Evolutionary conservation across 2,113 vertebrate genomes (phyloP).

Genomic region (Phoxinus phoxinus): DNA sequence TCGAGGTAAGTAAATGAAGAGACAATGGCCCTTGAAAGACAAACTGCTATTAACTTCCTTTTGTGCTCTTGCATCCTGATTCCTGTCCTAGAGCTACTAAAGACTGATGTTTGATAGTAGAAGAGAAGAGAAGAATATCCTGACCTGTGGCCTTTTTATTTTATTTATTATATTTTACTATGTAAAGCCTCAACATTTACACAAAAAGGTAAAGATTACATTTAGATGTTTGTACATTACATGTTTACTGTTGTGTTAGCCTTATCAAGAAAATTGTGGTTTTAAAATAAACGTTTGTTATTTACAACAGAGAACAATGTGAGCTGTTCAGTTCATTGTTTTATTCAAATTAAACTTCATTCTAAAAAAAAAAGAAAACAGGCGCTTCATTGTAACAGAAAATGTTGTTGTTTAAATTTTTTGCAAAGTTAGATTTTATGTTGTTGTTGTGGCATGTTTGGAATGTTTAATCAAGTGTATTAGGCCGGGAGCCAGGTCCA

Average conservation of each 20-base stretch:
- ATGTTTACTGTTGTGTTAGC: not conserved
- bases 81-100: constrained; percentile 71
- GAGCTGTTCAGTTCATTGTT: no score
- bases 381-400: no score
- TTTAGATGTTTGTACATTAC: constrained; percentile 44
- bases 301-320: not conserved
- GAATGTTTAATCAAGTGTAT: not conserved
- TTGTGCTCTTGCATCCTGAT: not conserved
- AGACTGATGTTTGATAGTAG: not conserved
- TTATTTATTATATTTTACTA: constrained; percentile 55
- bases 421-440: not conserved
- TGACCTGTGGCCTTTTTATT: constrained; percentile 31
- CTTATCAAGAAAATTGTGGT: not conserved
- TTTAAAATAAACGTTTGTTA: constrained; percentile 26
- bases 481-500: no score
- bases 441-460: not conserved
- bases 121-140: constrained; percentile 25
- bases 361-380: no score
- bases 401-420: not conserved
- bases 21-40: not conserved
- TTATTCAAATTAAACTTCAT: not conserved
- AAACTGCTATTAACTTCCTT: not conserved
- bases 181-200: constrained; percentile 37
- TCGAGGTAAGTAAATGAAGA: constrained; percentile 70
- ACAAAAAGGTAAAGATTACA: not conserved